Conservation (phyloP, 64 coral and sea anemone species). For the Catalaphyllia jardinei region DNA sequence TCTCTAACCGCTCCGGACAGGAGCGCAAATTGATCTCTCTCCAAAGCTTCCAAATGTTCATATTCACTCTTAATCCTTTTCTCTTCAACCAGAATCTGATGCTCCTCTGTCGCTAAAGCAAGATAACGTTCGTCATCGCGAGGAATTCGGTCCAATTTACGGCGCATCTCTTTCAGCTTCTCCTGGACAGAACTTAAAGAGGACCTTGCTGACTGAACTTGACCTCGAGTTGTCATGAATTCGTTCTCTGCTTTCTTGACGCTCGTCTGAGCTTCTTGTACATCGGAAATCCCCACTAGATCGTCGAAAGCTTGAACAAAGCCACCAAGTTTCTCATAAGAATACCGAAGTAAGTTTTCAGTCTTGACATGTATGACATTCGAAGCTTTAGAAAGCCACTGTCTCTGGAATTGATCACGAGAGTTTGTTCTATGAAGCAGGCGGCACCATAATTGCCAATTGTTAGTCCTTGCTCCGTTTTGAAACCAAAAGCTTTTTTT, state of each 20-base stretch:
- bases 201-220: constrained; percentile 65
- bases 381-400: constrained; percentile 16
- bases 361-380: neutral
- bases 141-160: constrained; percentile 74
- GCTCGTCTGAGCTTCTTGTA: constrained; percentile 71
- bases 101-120: constrained; percentile 89
- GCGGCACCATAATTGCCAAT: neutral
- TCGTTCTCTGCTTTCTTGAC: constrained; percentile 85
- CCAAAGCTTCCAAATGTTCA: constrained; percentile 68
- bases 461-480: neutral
- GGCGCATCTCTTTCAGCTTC: constrained; percentile 73
- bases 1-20: constrained; percentile 90
- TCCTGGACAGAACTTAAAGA: constrained; percentile 54
- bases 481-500: neutral
- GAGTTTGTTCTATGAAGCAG: constrained; percentile 9
- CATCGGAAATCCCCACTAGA: constrained; percentile 92
- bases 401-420: neutral
- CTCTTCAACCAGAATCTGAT: constrained; percentile 78
- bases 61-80: constrained; percentile 69
- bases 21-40: constrained; percentile 87
- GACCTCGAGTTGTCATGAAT: constrained; percentile 79
- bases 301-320: constrained; percentile 75
- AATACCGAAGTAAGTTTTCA: neutral
- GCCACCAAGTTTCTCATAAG: constrained; percentile 48
- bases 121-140: constrained; percentile 94